Conservation (phyloP, 2,113 vertebrate genomes). For the pig (Sus scrofa) region DNA sequence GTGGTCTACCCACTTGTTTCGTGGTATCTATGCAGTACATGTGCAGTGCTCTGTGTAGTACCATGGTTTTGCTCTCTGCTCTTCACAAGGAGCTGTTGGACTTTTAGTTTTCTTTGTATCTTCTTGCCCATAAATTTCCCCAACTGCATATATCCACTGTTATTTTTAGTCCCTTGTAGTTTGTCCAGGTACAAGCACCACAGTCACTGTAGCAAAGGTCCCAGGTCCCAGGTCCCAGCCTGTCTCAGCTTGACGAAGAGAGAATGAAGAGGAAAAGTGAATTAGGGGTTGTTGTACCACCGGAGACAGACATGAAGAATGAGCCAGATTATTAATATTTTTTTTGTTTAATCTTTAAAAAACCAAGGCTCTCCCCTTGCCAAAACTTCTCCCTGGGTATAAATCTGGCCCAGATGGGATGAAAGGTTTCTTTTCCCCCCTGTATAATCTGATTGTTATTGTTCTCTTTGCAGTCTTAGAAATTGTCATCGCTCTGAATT, state of each 20-base stretch:
- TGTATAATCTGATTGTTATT: constrained; percentile 36
- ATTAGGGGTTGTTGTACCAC: neutral
- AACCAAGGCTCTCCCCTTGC: neutral
- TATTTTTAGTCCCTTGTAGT: too few relatives aligned
- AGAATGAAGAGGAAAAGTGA: neutral
- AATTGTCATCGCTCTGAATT: neutral
- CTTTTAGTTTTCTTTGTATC: too few relatives aligned
- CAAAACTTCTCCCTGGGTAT: neutral
- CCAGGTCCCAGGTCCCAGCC: too few relatives aligned
- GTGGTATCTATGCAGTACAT: too few relatives aligned
- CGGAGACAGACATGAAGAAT: neutral
- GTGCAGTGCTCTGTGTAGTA: too few relatives aligned
- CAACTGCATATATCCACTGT: too few relatives aligned
- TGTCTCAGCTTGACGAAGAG: neutral
- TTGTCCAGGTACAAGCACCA: too few relatives aligned
- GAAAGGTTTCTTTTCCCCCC: neutral
- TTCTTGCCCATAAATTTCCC: too few relatives aligned
- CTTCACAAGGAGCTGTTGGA: too few relatives aligned
- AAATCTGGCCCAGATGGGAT: constrained; percentile 33
- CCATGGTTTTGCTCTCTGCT: too few relatives aligned
- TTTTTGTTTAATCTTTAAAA: constrained; percentile 64
- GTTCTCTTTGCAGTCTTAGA: constrained; percentile 8
- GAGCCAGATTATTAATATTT: constrained; percentile 39
- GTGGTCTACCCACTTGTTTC: too few relatives aligned
- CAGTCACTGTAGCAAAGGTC: too few relatives aligned